Percentiles rank a stretch among this genome's conserved stretches.
phyloP scores from a whole-genome alignment of 2,797 vertebrate genomes.

The Coilia nasus region DNA sequence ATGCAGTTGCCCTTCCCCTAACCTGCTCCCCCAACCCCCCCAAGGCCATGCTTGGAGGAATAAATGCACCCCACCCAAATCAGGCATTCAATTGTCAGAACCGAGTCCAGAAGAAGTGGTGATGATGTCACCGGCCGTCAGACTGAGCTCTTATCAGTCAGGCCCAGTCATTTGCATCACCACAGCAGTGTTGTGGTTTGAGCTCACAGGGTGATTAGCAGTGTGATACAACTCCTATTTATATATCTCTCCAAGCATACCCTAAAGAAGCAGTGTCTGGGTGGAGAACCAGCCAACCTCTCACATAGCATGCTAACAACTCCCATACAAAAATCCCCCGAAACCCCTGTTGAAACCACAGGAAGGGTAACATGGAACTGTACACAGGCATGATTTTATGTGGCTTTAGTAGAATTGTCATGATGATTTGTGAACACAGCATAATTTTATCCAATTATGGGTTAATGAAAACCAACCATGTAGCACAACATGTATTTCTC shows the following conservation, averaged over 20 bases:
- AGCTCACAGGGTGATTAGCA: slow-evolving; percentile 50
- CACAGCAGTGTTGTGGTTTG: slow-evolving; percentile 24
- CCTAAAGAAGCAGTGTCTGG: slow-evolving; percentile 41
- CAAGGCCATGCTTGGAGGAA: neutral
- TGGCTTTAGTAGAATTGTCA: neutral
- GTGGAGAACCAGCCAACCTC: slow-evolving; percentile 36
- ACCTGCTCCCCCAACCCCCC: neutral
- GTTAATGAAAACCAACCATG: slow-evolving; percentile 32
- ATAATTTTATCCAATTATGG: slow-evolving; percentile 41
- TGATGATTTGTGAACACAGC: slow-evolving; percentile 26
- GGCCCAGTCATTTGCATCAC: slow-evolving; percentile 54
- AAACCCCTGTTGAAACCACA: neutral
- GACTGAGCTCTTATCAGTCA: slow-evolving; percentile 48
- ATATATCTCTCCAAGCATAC: slow-evolving; percentile 49
- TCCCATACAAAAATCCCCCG: neutral
- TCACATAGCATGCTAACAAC: slow-evolving; percentile 39
- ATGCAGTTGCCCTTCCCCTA: neutral
- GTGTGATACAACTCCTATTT: slow-evolving; percentile 47
- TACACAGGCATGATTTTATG: neutral
- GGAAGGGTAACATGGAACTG: neutral
- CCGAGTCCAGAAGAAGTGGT: slow-evolving; percentile 65
- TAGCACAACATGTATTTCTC: slow-evolving; percentile 28
- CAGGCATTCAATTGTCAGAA: slow-evolving; percentile 62
- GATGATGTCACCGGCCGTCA: slow-evolving; percentile 63
- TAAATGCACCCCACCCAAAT: slow-evolving; percentile 65